Percentiles rank a stretch among this genome's conserved stretches.
These are phyloP conservation scores for Vultur gryphus DNA, from an alignment of 2,797 vertebrate genomes.

Conservation along the genomic window DNA sequence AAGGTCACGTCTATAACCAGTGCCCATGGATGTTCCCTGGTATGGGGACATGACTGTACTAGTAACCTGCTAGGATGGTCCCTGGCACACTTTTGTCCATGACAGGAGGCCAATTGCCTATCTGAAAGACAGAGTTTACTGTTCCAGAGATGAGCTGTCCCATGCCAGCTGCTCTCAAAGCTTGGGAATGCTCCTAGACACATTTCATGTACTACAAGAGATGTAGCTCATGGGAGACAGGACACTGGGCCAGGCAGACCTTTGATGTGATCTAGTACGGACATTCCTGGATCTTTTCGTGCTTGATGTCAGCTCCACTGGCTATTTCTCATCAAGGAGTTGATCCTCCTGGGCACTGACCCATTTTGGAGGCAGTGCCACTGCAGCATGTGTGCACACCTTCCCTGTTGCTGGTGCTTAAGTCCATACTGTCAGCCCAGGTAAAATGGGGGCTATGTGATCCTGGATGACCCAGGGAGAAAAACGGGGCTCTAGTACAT, in stretches of 20 bases:
- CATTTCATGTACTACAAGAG: background rate
- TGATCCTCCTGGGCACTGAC: background rate
- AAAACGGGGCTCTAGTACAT: background rate
- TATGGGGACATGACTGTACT: background rate
- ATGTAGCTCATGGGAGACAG: background rate
- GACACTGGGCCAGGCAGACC: background rate
- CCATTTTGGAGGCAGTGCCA: background rate
- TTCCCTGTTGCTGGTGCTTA: background rate
- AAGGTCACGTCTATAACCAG: too few relatives aligned
- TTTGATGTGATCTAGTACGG: background rate
- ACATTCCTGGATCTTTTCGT: background rate
- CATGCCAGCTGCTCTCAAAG: background rate
- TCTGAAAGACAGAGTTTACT: background rate
- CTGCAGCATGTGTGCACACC: fast-evolving
- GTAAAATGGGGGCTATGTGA: background rate
- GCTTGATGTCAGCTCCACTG: background rate
- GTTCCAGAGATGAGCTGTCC: background rate
- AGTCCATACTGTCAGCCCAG: background rate
- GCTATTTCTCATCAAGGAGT: background rate
- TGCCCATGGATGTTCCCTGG: background rate
- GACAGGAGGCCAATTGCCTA: background rate
- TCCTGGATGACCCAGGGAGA: background rate
- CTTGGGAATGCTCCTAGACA: background rate
- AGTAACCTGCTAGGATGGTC: background rate
- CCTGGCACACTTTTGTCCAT: background rate